Base-by-base conservation (phyloP, 2,113 vertebrate species). In the Gobio gobio region DNA sequence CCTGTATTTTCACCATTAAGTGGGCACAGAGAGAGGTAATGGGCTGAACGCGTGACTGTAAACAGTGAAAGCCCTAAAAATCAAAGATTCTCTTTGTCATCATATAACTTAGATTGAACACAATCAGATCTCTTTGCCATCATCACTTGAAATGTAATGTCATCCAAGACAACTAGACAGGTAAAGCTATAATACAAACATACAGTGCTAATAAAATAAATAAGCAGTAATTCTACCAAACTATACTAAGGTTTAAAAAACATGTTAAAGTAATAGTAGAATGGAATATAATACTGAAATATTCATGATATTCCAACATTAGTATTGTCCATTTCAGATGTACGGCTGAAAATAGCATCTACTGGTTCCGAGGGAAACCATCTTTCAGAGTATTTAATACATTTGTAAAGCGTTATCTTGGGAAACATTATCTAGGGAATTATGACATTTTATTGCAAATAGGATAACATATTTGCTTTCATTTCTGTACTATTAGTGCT, bases 1-100 rank as follows among this genome's bases (percentile, higher is more conserved):
- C 85, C 86, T 90, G 91, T 88, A 85, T 84, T 85, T 88, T 85
- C 66, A 26, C 13, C 89, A 89, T 58, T 68, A 90, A 49, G 40
- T 73, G 56, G 86, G 89, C 86, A 86, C n/a, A 80, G 83, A 64
- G 61, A 56, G 64, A 75, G 59, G 88, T 73, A 81, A 93, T 91
- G 91, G 90, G 61, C 86, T 90, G 85, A 86, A 82, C 84, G 89
- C 24, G 10, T 45, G 68, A 33, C 29, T 43, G 20, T 73, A 59
- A 47, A 59, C 56, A 22, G 36, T 13, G 54, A 33, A 22, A 24
- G 47, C 58, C 51, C 70, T 76, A 74, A 75, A 6, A 56, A 56
- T 51, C 5, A 76, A 76, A 18, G 4, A 66, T 75, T 66, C 49
- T 66, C 24, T 63, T 47, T 64, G 18, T 68, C n/a, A 66, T 22